Base-by-base conservation (phyloP, 2,113 vertebrate genomes). In the Todiramphus saurophagus region DNA sequence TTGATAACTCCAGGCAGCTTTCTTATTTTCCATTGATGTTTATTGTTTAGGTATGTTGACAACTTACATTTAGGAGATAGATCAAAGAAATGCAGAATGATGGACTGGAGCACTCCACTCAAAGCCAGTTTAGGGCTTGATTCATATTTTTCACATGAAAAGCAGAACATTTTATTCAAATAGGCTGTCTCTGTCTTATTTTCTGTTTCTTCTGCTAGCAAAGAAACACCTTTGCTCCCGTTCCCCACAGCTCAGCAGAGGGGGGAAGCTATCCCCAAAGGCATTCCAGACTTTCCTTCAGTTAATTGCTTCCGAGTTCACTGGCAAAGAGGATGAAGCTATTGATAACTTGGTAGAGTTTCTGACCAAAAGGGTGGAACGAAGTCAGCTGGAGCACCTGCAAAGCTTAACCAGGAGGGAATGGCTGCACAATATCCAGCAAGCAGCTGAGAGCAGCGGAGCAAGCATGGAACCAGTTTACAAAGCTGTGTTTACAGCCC, bases 211-310 rank as follows among this genome's bases (percentile, higher is more conserved):
- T 11, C 16, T 33, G 2, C 18, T 20, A 97, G 97, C 97, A 89
- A 96, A 91, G 81, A 11, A 73, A 60, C 55, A 90, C 30, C 83
- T 98, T 43, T 64, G 48, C 89, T 46, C 94, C 74, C 39, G 3
- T 86, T 95, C 89, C 85, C 96, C 96, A n/a, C 91, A 83, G 21
- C 83, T 94, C 64, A 88, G 75, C 31, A 94, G 89, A 19, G 95
- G 93, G 80, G 77, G 96, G n/a, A 98, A 92, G 75, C 35, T 98
- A 5, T 93, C 97, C 24, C 79, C 73, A 74, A 73, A 89, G 66
- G 96, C 98, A 41, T 98, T 98, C 96, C 97, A 94, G 82, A 83
- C 76, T 37, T 98, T 98, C 75, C 95, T 98, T 31, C 93, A 98
- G 64, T 73, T 98, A 55, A 58, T 98, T 64, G 95, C 97, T 62